Evolutionary conservation across 2,113 vertebrate genomes (phyloP).

Genomic region (Sylvietta virens): DNA sequence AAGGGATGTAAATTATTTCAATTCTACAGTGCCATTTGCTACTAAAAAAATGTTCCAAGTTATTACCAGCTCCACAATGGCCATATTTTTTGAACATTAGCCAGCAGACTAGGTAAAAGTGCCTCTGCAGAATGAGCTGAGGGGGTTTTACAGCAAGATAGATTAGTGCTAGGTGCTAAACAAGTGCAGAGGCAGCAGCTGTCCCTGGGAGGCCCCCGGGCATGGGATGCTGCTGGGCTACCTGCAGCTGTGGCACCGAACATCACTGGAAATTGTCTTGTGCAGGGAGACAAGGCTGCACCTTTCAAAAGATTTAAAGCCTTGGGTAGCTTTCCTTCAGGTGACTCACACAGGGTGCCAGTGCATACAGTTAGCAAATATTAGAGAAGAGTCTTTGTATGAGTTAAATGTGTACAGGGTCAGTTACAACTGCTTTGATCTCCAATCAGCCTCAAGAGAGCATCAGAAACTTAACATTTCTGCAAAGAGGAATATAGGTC

Average conservation of each 20-base stretch:
- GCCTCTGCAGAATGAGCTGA: neutral
- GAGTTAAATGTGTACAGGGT: neutral
- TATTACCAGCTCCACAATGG: neutral
- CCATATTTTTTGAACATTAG: neutral
- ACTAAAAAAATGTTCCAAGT: neutral
- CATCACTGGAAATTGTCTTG: neutral
- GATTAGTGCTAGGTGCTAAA: neutral
- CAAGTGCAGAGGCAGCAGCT: neutral
- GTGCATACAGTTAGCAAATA: neutral
- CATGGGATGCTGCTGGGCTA: neutral
- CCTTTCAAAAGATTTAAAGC: neutral
- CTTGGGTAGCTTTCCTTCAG: neutral
- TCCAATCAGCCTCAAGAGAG: neutral
- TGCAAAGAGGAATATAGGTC: neutral
- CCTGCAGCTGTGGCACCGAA: neutral
- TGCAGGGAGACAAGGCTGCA: neutral
- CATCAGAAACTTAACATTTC: neutral
- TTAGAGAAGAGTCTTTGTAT: neutral
- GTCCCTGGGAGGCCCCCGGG: neutral
- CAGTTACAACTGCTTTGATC: neutral
- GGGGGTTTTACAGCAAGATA: neutral
- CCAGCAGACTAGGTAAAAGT: neutral
- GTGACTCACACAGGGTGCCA: neutral
- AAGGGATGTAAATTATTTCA: neutral
- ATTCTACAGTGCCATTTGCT: neutral